Evolutionary conservation across 1,140 invertebrate genomes (phyloP).

Genomic region (Anastrepha ludens): DNA sequence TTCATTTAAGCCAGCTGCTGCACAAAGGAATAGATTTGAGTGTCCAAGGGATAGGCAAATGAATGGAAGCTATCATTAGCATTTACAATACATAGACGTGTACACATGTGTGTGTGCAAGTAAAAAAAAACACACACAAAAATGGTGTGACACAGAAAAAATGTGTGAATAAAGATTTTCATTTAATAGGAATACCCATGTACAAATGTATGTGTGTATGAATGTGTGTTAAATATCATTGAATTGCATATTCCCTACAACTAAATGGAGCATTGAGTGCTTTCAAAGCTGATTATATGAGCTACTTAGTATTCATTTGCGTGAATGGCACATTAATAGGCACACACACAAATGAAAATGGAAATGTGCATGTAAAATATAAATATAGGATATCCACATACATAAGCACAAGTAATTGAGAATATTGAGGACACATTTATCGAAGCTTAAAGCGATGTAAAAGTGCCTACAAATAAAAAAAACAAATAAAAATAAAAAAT

Average conservation of each 20-base stretch:
- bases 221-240: background rate
- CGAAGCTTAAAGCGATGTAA: too few species aligned
- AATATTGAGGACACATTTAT: too few species aligned
- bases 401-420: background rate
- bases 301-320: conserved; percentile 17
- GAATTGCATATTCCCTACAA: background rate
- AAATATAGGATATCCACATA: background rate
- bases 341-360: background rate
- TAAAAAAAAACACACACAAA: too few species aligned
- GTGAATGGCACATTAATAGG: background rate
- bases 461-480: too few species aligned
- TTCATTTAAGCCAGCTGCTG: conserved; percentile 1
- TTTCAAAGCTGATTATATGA: conserved; percentile 39
- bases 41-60: background rate
- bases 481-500: too few species aligned
- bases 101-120: background rate
- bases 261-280: conserved; percentile 17
- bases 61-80: conserved; percentile 10
- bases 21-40: background rate
- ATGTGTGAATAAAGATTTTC: background rate
- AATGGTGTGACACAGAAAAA: background rate
- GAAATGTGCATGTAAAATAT: too few species aligned
- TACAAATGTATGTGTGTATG: background rate
- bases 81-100: background rate
- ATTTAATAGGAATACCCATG: too few species aligned